Evolutionary conservation across 2,888 invertebrate genomes (phyloP), one percentile per base, ranked within the genome.

Genomic region (Capitulum mitella): DNA sequence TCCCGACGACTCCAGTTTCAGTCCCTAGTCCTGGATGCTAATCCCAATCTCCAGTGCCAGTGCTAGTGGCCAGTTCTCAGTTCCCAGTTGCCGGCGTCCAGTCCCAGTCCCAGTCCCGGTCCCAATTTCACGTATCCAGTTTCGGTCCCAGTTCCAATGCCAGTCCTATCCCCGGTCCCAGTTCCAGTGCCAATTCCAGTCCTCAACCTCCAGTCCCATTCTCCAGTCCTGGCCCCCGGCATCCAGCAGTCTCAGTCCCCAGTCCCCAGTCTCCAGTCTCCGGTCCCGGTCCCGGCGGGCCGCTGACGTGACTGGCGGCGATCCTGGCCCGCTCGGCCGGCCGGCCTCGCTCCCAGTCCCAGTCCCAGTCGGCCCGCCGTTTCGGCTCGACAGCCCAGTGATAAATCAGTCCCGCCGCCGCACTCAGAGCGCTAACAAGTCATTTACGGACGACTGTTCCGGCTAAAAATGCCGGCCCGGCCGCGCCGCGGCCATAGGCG

Each of bases 351-450:
- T n/a, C n/a, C n/a, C 51, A 51, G 8, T 6, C 51, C 3, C 51
- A 51, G 51, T 51, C 51, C 61, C 61, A 34, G 32, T n/a, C n/a
- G n/a, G n/a, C n/a, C 61, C 29, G 70, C 40, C 37, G 37, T 40
- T 70, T 26, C 40, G 22, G n/a, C 19, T 37, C 22, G 37, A 26
- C 70, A 22, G 58, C 40, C 3, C 32, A 8, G 26, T 19, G 6
- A 40, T 70, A 70, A 70, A 70, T 70, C 70, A 70, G 70, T 12
- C 16, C 64, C 8, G 29, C 6, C 22, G 70, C 37, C 70, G 70
- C 70, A 70, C 70, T 70, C 70, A 5, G 29, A 40, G 10, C 70
- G 70, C 70, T 70, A 70, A 70, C 70, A 70, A 70, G 70, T 70
- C 70, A 70, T 70, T 70, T 70, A 70, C 70, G 29, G 40, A 40